Evolutionary conservation across 2,113 vertebrate species (phyloP).

Genomic region (Kryptolebias marmoratus): DNA sequence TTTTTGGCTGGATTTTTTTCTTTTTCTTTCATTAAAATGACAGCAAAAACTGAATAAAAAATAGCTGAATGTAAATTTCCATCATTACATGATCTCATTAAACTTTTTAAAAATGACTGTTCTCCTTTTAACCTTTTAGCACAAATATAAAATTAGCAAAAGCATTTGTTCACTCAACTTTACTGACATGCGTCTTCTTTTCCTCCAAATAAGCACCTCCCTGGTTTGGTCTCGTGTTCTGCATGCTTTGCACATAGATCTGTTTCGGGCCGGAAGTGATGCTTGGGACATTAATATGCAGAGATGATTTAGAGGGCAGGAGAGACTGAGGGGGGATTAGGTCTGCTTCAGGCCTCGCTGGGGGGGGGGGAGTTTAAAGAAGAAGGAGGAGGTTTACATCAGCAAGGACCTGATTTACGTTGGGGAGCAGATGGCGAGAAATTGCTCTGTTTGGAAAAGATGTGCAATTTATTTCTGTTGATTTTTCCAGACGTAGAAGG

Average conservation of each 20-base stretch:
- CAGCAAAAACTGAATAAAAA: no score
- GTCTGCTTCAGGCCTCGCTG: constrained; percentile 47
- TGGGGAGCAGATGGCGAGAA: constrained; percentile 76
- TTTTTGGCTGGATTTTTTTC: no score
- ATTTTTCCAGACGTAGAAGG: constrained; percentile 35
- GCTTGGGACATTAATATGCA: constrained; percentile 64
- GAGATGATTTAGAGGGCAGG: constrained; percentile 64
- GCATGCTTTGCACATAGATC: constrained; percentile 54
- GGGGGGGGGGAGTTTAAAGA: constrained; percentile 41
- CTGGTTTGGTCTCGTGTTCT: constrained; percentile 31
- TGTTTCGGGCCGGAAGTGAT: constrained; percentile 41
- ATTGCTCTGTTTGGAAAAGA: constrained; percentile 78
- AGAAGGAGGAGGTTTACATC: constrained; percentile 2
- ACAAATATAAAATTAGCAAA: no score
- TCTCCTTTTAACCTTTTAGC: no score
- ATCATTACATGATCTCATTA: no score
- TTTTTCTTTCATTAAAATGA: no score
- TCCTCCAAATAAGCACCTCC: not conserved
- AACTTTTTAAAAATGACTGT: no score
- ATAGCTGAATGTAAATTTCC: no score
- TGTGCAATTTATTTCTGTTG: constrained; percentile 70
- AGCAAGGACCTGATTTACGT: constrained; percentile 72
- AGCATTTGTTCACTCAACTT: not conserved
- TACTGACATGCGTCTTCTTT: not conserved
- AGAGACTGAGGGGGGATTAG: constrained; percentile 51